Evolutionary conservation across 2,888 invertebrate genomes (phyloP).

Genomic region (Acheta domesticus): DNA sequence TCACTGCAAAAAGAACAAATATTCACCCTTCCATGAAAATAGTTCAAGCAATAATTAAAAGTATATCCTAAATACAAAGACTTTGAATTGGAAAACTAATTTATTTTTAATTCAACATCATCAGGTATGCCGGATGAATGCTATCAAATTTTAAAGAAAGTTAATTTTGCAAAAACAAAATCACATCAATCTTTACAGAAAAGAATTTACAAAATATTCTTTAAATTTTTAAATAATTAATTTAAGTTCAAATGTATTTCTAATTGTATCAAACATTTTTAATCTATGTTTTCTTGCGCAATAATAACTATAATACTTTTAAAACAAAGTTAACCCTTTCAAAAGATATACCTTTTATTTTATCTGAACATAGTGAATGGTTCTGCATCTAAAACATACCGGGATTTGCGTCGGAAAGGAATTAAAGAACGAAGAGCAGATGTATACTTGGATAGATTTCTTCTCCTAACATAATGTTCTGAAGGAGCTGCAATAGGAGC

Average conservation of each 20-base stretch:
- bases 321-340: not conserved
- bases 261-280: not conserved
- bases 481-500: not conserved
- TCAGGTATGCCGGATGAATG: too few species aligned
- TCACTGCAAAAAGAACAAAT: conserved; percentile 4
- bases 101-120: too few species aligned
- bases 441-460: not conserved
- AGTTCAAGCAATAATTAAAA: too few species aligned
- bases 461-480: not conserved
- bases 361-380: not conserved
- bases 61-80: too few species aligned
- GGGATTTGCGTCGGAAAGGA: not conserved
- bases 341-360: not conserved
- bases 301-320: not conserved
- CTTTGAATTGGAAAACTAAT: too few species aligned
- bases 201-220: too few species aligned
- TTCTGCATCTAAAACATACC: not conserved
- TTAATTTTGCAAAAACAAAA: too few species aligned
- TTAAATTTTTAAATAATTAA: too few species aligned
- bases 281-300: not conserved
- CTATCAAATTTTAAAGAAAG: too few species aligned
- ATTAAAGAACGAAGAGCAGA: not conserved
- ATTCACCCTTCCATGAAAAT: too few species aligned
- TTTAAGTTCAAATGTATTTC: too few species aligned
- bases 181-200: too few species aligned